These are phyloP conservation scores for Fistularia commersonii DNA, from an alignment of 2,797 vertebrate species.

Conservation along the genomic window DNA sequence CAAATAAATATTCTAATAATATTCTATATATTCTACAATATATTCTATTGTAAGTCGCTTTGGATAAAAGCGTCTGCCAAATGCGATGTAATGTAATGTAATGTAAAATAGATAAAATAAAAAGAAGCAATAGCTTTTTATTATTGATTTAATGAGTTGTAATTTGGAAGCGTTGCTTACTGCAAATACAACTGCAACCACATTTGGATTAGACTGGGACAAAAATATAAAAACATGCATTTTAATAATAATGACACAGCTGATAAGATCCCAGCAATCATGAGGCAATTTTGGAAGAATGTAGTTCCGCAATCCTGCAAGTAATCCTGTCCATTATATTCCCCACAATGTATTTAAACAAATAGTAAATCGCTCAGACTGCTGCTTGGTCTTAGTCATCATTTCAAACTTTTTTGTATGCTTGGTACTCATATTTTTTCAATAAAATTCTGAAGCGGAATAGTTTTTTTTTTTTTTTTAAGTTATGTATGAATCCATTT, in stretches of 20 bases:
- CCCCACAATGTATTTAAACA: constrained; percentile 8
- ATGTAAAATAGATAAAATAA: too few relatives aligned
- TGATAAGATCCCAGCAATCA: constrained; percentile 24
- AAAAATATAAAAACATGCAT: constrained; percentile 11
- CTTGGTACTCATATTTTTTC: too few relatives aligned
- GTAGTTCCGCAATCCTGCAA: constrained; percentile 8
- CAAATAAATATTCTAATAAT: too few relatives aligned
- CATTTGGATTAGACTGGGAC: constrained; percentile 11
- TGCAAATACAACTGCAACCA: constrained; percentile 13
- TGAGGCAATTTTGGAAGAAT: constrained; percentile 16
- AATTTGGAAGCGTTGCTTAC: background rate
- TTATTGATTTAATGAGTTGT: background rate
- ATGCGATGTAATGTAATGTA: too few relatives aligned
- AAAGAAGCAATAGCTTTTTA: too few relatives aligned
- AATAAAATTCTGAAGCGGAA: too few relatives aligned
- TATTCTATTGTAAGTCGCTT: too few relatives aligned
- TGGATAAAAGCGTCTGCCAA: too few relatives aligned
- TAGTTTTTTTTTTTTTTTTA: too few relatives aligned
- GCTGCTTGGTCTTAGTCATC: constrained; percentile 4
- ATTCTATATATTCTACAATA: too few relatives aligned
- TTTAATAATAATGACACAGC: constrained; percentile 7
- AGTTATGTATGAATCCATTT: too few relatives aligned
- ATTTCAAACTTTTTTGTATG: too few relatives aligned
- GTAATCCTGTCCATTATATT: constrained; percentile 14
- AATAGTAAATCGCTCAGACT: constrained; percentile 1